These are phyloP conservation scores for Cossypha caffra DNA, from an alignment of 2,797 vertebrate species.

Conservation along the genomic window DNA sequence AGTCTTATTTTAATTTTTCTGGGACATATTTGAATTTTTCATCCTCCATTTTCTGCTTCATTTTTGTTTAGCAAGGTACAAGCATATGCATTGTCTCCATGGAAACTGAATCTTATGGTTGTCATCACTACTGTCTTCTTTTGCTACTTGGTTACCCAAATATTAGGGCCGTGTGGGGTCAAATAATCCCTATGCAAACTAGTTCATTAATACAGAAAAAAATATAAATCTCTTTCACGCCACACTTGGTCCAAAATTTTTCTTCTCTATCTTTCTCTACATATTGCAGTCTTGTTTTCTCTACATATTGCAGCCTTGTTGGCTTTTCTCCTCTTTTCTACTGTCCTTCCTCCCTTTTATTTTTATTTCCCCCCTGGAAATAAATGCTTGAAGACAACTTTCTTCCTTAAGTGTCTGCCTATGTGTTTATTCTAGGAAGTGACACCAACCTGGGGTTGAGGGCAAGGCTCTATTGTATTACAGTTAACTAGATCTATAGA, in stretches of 20 bases:
- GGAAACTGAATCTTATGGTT: neutral
- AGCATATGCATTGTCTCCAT: neutral
- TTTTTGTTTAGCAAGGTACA: neutral
- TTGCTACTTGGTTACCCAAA: neutral
- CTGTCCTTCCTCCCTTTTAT: neutral
- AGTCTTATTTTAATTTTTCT: neutral
- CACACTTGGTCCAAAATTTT: neutral
- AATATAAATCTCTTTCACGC: neutral
- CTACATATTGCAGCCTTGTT: neutral
- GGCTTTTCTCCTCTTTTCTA: neutral
- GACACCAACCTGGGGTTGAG: neutral
- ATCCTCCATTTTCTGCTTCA: neutral
- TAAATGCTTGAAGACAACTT: neutral
- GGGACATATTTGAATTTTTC: neutral
- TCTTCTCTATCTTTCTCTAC: neutral
- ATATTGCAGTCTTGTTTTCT: neutral
- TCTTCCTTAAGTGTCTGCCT: neutral
- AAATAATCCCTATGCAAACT: neutral
- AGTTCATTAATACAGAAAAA: neutral
- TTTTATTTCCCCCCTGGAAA: neutral
- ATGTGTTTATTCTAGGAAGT: neutral
- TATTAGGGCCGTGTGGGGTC: rapidly evolving
- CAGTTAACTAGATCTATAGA: neutral
- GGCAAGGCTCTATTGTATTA: neutral
- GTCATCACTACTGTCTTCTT: neutral